Conservation (phyloP, 2,797 vertebrate genomes). For the Propithecus perrieri region DNA sequence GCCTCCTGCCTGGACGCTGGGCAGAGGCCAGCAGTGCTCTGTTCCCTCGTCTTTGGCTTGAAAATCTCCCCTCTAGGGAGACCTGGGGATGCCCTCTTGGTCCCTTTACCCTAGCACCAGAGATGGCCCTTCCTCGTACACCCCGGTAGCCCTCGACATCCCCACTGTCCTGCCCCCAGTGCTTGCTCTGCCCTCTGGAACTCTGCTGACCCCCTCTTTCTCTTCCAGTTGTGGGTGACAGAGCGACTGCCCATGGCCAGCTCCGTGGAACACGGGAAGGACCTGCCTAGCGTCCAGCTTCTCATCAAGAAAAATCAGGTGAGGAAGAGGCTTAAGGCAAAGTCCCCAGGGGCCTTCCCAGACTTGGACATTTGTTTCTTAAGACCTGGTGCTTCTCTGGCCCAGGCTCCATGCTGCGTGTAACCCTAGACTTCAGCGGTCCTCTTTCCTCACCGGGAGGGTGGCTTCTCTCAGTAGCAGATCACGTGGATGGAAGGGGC, state of each 20-base stretch:
- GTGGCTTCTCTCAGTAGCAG: neutral
- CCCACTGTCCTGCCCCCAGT: neutral
- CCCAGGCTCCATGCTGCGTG: neutral
- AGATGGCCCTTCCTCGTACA: neutral
- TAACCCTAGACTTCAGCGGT: neutral
- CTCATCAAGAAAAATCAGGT: constrained; percentile 98
- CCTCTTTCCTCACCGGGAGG: neutral
- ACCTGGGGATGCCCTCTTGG: neutral
- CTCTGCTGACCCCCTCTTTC: neutral
- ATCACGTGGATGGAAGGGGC: no score
- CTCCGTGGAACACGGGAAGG: constrained; percentile 95
- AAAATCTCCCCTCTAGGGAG: neutral
- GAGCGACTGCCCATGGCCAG: constrained; percentile 93
- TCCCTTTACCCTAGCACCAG: neutral
- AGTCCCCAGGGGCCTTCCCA: neutral
- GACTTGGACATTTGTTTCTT: neutral
- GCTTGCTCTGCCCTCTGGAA: neutral
- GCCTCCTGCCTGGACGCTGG: neutral
- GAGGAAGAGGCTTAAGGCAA: neutral
- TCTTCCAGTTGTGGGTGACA: constrained; percentile 92
- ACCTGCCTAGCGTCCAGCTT: constrained; percentile 95
- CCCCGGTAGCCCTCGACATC: neutral
- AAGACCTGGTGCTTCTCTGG: neutral
- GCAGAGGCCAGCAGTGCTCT: no score
- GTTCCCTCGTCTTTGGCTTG: neutral